phyloP scores from a whole-genome alignment of 2,797 vertebrate species.

The Sternotherus odoratus region DNA sequence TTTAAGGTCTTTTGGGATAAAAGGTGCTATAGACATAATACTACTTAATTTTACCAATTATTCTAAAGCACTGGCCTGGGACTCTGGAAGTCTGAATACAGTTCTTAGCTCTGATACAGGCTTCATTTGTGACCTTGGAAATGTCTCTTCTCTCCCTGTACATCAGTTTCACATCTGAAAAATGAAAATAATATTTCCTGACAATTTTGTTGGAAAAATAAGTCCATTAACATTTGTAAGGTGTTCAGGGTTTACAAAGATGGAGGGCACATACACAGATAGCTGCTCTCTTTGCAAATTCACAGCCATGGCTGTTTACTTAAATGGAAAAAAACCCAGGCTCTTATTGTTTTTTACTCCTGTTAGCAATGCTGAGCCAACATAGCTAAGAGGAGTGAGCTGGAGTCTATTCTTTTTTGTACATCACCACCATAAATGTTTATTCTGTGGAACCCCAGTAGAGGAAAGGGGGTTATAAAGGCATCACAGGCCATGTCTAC shows the following conservation, averaged over 20 bases:
- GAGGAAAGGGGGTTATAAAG: not conserved
- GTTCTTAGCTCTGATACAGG: not conserved
- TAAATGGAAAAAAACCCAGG: not conserved
- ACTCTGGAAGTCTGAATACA: not conserved
- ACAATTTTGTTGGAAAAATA: not conserved
- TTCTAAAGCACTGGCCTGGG: not conserved
- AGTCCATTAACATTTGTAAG: not conserved
- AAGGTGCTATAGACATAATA: not conserved
- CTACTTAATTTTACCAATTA: not conserved
- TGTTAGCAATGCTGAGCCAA: not conserved
- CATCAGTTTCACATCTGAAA: not conserved
- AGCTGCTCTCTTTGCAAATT: not conserved
- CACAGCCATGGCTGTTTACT: not conserved
- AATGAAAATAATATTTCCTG: not conserved
- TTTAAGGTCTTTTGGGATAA: not conserved
- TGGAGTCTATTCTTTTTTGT: slow-evolving; percentile 22
- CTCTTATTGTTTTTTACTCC: slow-evolving; percentile 28
- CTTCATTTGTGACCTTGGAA: not conserved
- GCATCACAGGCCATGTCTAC: not conserved
- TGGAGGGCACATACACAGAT: not conserved
- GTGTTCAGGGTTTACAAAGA: not conserved
- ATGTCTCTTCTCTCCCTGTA: not conserved
- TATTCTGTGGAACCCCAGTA: not conserved
- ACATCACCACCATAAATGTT: slow-evolving; percentile 16
- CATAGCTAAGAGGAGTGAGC: slow-evolving; percentile 14